Conservation (phyloP, 37 sponge, comb jelly and placozoan genomes). For the Ianthella basta region DNA sequence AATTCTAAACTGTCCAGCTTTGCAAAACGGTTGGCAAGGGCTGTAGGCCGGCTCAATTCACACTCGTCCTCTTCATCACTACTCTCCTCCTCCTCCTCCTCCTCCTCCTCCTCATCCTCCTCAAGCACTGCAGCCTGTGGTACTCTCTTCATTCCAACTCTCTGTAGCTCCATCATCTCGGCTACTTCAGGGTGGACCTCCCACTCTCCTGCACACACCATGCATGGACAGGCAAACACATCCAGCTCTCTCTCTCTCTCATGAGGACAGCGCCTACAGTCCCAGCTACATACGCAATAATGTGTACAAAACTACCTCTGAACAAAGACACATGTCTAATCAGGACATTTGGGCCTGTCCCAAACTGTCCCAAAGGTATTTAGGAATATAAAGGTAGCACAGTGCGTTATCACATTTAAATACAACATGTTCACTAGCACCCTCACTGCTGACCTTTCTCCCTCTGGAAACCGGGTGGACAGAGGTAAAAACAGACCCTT, state of each 20-base stretch:
- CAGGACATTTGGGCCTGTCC: too few relatives aligned
- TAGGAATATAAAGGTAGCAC: too few relatives aligned
- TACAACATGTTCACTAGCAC: too few relatives aligned
- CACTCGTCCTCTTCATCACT: slow-evolving; percentile 7
- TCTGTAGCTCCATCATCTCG: slow-evolving; percentile 65
- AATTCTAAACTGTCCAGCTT: background rate
- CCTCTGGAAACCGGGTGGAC: slow-evolving; percentile 77
- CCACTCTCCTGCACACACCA: slow-evolving; percentile 48
- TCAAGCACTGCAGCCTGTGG: background rate
- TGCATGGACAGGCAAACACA: background rate
- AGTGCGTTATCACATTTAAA: too few relatives aligned
- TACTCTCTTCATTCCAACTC: too few relatives aligned
- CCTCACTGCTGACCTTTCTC: slow-evolving; percentile 59
- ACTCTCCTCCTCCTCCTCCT: slow-evolving; percentile 1
- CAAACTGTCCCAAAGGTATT: too few relatives aligned
- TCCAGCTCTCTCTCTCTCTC: too few relatives aligned
- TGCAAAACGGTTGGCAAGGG: background rate
- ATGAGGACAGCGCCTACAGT: too few relatives aligned
- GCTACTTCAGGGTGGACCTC: slow-evolving; percentile 66
- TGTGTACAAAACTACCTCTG: too few relatives aligned
- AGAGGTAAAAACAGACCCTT: slow-evolving; percentile 74
- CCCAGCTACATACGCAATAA: too few relatives aligned
- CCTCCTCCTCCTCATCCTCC: slow-evolving; percentile 28
- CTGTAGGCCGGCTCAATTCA: background rate
- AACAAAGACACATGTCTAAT: too few relatives aligned